Evolutionary conservation across 2,113 vertebrate species (phyloP).

Genomic region (human): DNA sequence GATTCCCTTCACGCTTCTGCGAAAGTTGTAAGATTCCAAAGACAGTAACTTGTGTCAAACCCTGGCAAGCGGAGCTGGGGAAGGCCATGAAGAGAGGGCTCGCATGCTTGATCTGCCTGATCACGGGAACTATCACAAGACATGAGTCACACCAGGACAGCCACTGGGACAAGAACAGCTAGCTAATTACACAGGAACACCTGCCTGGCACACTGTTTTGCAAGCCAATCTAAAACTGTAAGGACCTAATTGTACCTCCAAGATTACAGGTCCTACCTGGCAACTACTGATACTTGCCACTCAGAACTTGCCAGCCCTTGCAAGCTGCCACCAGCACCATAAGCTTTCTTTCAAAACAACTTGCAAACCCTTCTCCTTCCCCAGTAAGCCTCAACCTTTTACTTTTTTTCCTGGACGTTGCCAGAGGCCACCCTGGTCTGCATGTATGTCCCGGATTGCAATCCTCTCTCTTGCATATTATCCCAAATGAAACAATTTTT

Average conservation of each 20-base stretch:
- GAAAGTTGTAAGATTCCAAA: neutral
- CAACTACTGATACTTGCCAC: neutral
- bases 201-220: neutral
- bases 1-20: neutral
- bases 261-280: neutral
- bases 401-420: neutral
- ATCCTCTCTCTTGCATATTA: neutral
- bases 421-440: neutral
- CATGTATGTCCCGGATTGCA: neutral
- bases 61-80: neutral
- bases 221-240: neutral
- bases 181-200: neutral
- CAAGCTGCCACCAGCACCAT: neutral
- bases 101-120: neutral
- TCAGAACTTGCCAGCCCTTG: neutral
- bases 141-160: neutral
- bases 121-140: neutral
- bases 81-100: neutral
- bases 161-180: neutral
- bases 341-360: neutral
- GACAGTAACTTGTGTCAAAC: neutral
- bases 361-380: neutral
- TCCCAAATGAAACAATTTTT: neutral
- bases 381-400: neutral
- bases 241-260: neutral